Evolutionary conservation across 2,113 vertebrate genomes (phyloP).

Genomic region (Nyctereutes procyonoides): DNA sequence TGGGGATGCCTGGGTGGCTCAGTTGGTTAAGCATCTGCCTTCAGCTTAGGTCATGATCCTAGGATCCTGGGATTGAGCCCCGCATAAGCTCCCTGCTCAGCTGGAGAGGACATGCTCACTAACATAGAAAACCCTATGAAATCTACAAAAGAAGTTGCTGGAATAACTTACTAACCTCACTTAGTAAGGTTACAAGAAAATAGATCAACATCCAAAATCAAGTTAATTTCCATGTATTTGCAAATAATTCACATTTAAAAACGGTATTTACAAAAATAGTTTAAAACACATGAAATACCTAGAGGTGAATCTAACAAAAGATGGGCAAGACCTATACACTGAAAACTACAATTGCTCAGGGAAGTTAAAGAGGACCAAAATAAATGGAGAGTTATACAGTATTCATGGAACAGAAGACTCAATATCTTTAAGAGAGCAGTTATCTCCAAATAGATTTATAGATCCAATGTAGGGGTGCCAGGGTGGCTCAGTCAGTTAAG

Average conservation of each 20-base stretch:
- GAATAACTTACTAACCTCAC: no score
- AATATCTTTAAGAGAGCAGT: background rate
- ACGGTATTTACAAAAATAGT: background rate
- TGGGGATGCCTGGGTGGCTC: no score
- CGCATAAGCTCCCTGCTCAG: no score
- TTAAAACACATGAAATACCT: background rate
- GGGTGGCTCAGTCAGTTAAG: background rate
- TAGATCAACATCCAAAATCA: background rate
- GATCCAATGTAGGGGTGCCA: background rate
- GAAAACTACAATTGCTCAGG: background rate
- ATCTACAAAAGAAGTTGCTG: background rate
- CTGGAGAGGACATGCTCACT: background rate
- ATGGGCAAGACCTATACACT: background rate
- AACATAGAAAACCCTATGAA: background rate
- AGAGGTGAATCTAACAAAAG: background rate
- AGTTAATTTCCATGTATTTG: background rate
- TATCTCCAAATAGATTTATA: background rate
- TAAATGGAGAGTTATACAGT: background rate
- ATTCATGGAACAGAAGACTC: background rate
- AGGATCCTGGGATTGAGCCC: no score
- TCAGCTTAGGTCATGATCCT: no score
- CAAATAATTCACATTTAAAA: background rate
- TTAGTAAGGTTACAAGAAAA: background rate
- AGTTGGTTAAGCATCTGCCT: no score
- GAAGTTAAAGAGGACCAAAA: background rate